Evolutionary conservation across 2,113 vertebrate species (phyloP).

Genomic region (Gulo gulo): DNA sequence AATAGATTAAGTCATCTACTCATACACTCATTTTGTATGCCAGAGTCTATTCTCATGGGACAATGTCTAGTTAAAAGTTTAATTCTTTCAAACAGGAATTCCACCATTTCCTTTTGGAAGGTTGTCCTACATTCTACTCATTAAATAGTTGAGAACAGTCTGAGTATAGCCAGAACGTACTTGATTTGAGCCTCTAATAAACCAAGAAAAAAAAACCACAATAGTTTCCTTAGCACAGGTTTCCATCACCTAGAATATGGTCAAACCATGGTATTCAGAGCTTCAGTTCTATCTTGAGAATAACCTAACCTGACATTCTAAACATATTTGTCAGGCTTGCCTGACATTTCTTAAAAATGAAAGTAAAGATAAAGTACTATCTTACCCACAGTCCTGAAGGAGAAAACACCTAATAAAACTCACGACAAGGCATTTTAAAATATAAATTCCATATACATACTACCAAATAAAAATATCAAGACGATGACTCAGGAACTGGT

Average conservation of each 20-base stretch:
- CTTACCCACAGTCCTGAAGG: not conserved
- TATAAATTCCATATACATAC: not conserved
- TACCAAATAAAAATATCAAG: conserved; percentile 20
- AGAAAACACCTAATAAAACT: not conserved
- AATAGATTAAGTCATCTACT: not conserved
- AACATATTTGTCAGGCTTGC: not conserved
- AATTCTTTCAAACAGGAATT: conserved; percentile 16
- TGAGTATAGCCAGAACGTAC: not conserved
- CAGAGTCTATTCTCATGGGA: not conserved
- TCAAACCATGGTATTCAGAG: not conserved
- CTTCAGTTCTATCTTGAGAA: not conserved
- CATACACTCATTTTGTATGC: not conserved
- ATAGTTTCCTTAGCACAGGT: not conserved
- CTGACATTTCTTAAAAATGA: not conserved
- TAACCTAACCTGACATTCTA: not conserved
- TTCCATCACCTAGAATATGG: not conserved
- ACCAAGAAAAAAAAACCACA: not conserved
- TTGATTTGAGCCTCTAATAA: not conserved
- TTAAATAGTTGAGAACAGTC: not conserved
- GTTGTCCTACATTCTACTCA: not conserved
- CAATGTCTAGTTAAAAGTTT: not conserved
- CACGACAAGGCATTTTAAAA: not conserved
- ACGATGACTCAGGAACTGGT: not conserved
- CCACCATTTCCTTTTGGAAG: conserved; percentile 8
- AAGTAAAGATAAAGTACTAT: not conserved